Conservation (phyloP, 2,888 invertebrate species). For the Cheilosia impressa region DNA sequence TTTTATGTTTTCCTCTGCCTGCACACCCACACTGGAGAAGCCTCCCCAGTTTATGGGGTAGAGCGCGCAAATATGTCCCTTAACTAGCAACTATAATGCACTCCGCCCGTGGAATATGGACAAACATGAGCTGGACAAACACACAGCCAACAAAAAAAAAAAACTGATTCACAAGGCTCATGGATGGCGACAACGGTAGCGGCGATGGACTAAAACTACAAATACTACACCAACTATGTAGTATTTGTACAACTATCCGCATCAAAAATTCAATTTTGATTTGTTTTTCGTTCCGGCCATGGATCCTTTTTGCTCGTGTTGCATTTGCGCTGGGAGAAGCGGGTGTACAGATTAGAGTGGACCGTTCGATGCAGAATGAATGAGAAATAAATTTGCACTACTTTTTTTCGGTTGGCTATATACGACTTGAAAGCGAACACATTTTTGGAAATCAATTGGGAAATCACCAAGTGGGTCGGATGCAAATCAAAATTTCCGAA, state of each 20-base stretch:
- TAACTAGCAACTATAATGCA: conserved; percentile 63
- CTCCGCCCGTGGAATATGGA: conserved; percentile 46
- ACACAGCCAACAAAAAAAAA: conserved; percentile 16
- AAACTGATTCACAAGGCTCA: conserved; percentile 50
- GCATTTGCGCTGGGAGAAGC: neutral
- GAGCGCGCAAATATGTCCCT: conserved; percentile 47
- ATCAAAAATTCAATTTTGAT: conserved; percentile 74
- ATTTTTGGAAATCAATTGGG: neutral
- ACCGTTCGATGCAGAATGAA: conserved; percentile 23
- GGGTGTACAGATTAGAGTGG: conserved; percentile 28
- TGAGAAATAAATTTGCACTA: conserved; percentile 47
- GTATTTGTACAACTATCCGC: conserved; percentile 54
- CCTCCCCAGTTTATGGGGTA: neutral
- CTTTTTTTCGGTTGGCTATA: neutral
- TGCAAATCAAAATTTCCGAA: neutral
- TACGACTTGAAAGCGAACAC: neutral
- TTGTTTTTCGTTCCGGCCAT: conserved; percentile 37
- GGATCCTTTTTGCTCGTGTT: neutral
- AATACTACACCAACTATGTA: conserved; percentile 14
- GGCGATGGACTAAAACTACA: conserved; percentile 34
- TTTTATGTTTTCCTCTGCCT: conserved; percentile 47
- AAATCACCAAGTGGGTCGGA: neutral
- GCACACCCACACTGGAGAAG: neutral
- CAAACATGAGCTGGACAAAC: conserved; percentile 51
- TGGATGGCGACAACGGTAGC: conserved; percentile 43